phyloP scores from a whole-genome alignment of 1,140 invertebrate species.

The Maniola jurtina region DNA sequence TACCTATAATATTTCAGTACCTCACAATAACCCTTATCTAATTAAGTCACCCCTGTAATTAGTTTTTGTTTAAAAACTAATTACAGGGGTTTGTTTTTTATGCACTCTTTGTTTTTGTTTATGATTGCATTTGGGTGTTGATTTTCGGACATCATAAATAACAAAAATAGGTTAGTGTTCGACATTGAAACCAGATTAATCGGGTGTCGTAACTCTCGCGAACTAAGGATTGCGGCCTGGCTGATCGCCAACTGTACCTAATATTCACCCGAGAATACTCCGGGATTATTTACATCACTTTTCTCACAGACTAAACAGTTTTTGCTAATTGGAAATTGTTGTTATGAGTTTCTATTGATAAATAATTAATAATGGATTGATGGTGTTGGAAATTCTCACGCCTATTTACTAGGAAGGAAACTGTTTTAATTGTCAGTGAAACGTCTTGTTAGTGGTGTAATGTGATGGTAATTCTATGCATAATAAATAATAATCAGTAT shows the following conservation, averaged over 20 bases:
- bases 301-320: constrained; percentile 1
- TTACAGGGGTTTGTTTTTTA: too few species aligned
- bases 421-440: not conserved
- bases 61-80: too few species aligned
- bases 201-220: constrained; percentile 24
- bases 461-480: too few species aligned
- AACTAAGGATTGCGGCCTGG: constrained; percentile 34
- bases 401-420: not conserved
- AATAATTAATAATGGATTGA: too few species aligned
- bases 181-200: constrained; percentile 33
- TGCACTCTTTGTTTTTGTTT: too few species aligned
- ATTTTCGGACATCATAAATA: constrained; percentile 2
- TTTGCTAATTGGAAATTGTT: not conserved
- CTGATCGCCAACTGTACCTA: constrained; percentile 25
- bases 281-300: constrained; percentile 14
- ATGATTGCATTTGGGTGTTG: not conserved
- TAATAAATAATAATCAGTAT: too few species aligned
- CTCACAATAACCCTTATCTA: not conserved
- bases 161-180: constrained; percentile 27
- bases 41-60: not conserved
- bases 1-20: too few species aligned
- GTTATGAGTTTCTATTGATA: too few species aligned
- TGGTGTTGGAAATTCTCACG: not conserved
- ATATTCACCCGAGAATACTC: constrained; percentile 18
- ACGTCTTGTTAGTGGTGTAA: too few species aligned